Evolutionary conservation across 2,113 vertebrate species (phyloP), one percentile per base, ranked within the genome.

Genomic region (Gadus macrocephalus): DNA sequence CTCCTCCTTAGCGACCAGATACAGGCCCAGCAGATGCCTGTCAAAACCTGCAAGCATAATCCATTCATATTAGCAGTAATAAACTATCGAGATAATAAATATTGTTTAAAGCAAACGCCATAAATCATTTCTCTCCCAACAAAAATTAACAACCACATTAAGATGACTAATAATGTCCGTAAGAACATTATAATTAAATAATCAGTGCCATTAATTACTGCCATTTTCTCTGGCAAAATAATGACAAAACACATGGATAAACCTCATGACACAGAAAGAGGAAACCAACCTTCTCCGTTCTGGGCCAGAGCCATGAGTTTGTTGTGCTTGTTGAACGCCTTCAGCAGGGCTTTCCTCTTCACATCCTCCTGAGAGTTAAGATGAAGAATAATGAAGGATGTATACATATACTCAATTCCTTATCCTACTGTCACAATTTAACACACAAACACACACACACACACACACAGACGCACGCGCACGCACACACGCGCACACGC

Each of bases 271-370:
- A 14, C 20, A 62, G 22, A 62, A 62, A 28, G 53, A n/a, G 63
- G 3, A 59, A 27, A 68, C 42, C 8, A 0, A 98, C 97, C 97
- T 93, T 87, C 93, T 83, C 94, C 96, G 62, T 93, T 78, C 80
- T 96, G 94, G 70, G 94, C 97, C 14, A 98, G 95, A 53, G 85
- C 91, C 95, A 98, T 98, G 85, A 97, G 87, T 76, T 91, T 91
- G 87, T 97, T 92, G 86, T 99, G 97, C 78, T 93, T 97, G 58
- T 81, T 80, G 90, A 95, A 94, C 64, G 97, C 97, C 35, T 82
- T 76, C 66, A 90, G 80, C 92, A 99, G 91, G 67, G 91, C 89
- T 60, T 91, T 91, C 58, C 91, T 89, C 73, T 71, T 93, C 31
- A 87, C 77, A 0, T 85, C 80, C 61, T 5, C 78, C 97, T 99